phyloP scores from a whole-genome alignment of 1,140 invertebrate genomes.

The Diprion similis region DNA sequence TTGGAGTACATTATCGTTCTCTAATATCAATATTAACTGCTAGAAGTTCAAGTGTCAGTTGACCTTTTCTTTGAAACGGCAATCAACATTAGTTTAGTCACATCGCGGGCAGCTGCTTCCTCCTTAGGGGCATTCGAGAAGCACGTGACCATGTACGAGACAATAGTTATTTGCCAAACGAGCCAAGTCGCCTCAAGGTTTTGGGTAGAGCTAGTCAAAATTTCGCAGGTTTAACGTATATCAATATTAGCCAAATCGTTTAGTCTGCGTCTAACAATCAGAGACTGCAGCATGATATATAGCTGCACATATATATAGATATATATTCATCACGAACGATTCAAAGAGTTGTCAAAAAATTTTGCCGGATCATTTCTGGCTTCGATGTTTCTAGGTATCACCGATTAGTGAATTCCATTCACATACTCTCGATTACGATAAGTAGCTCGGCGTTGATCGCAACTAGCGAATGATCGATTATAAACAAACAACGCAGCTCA shows the following conservation, averaged over 20 bases:
- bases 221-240: neutral
- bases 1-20: constrained; percentile 12
- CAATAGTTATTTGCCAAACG: constrained; percentile 20
- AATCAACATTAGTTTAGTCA: constrained; percentile 42
- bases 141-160: constrained; percentile 29
- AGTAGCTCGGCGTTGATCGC: too few species aligned
- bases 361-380: too few species aligned
- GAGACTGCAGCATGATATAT: too few species aligned
- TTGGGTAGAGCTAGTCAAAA: constrained; percentile 1
- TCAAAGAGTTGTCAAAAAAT: too few species aligned
- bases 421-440: too few species aligned
- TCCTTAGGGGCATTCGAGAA: constrained; percentile 29
- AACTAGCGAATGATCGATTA: too few species aligned
- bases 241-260: neutral
- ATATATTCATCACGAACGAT: too few species aligned
- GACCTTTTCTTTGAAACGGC: constrained; percentile 36
- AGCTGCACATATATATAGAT: too few species aligned
- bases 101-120: constrained; percentile 26
- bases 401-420: too few species aligned
- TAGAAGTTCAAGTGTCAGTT: constrained; percentile 47
- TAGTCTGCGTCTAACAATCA: too few species aligned
- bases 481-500: too few species aligned
- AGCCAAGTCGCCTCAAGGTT: neutral
- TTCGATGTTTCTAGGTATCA: too few species aligned
- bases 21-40: constrained; percentile 33